Conservation (phyloP, 1,140 invertebrate genomes). For the Homalodisca vitripennis region DNA sequence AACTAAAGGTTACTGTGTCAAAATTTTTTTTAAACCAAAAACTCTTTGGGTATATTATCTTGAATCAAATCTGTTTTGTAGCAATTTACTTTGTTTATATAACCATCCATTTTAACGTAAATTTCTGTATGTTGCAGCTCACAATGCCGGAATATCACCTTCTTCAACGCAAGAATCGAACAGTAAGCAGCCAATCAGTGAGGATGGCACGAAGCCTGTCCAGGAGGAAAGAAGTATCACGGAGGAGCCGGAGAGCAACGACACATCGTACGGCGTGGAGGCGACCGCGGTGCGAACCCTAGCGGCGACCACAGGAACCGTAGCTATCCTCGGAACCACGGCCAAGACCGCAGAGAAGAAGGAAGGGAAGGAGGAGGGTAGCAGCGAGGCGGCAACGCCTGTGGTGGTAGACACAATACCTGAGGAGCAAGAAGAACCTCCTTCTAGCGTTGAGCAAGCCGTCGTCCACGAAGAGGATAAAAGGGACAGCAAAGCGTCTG, state of each 20-base stretch:
- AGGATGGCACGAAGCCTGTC: background rate
- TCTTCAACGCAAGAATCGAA: constrained; percentile 37
- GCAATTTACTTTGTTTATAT: no score
- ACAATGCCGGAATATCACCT: constrained; percentile 35
- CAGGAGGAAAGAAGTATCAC: constrained; percentile 26
- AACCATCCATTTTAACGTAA: no score
- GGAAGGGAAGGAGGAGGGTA: constrained; percentile 5
- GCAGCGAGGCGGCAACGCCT: background rate
- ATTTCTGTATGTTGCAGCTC: constrained; percentile 37
- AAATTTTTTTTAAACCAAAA: no score
- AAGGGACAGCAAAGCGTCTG: no score
- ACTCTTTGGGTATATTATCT: no score
- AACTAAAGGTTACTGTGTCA: no score
- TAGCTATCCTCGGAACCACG: constrained; percentile 42
- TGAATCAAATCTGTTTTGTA: no score
- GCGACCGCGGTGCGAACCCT: constrained; percentile 40
- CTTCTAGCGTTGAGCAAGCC: background rate
- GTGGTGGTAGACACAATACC: background rate
- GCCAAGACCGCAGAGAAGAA: constrained; percentile 36
- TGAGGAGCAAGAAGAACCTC: constrained; percentile 13
- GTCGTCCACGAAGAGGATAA: background rate
- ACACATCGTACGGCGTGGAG: constrained; percentile 41
- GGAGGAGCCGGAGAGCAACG: constrained; percentile 37
- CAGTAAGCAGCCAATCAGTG: constrained; percentile 8
- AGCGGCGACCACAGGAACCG: constrained; percentile 40